Conservation (phyloP, 2,113 vertebrate genomes). For the Solea senegalensis region DNA sequence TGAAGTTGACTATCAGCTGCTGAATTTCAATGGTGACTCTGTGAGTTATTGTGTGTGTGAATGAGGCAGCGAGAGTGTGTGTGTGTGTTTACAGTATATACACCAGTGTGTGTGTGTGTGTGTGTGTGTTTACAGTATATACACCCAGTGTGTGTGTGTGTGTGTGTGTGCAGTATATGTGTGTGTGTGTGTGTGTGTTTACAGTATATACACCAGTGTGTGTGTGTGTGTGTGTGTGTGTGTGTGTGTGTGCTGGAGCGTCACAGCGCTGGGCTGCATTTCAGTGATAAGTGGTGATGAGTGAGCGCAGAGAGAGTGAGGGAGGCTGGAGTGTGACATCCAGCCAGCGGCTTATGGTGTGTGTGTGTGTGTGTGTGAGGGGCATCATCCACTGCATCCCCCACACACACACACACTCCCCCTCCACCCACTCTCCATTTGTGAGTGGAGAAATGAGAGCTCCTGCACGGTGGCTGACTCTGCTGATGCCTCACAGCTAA, state of each 20-base stretch:
- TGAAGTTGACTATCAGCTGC: conserved; percentile 25
- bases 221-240: conserved; percentile 12
- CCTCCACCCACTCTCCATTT: conserved; percentile 59
- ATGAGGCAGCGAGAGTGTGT: conserved; percentile 9
- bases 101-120: not conserved
- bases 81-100: conserved; percentile 3
- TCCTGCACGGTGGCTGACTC: conserved; percentile 57
- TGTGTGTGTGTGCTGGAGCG: conserved; percentile 46
- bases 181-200: conserved; percentile 13
- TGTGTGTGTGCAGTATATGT: conserved; percentile 36
- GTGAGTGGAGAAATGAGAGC: conserved; percentile 64
- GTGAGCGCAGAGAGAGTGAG: conserved; percentile 40
- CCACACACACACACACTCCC: conserved; percentile 6
- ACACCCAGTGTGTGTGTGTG: not conserved
- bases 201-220: not conserved
- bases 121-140: not conserved
- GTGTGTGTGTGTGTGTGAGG: not conserved
- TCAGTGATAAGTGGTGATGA: conserved; percentile 72
- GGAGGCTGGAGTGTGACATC: conserved; percentile 64
- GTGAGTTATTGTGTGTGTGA: conserved; percentile 24
- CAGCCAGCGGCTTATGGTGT: conserved; percentile 61
- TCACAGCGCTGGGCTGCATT: conserved; percentile 62
- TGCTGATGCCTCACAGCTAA: conserved; percentile 27
- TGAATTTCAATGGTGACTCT: conserved; percentile 24
- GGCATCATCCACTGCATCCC: conserved; percentile 9